Evolutionary conservation across 2,113 vertebrate genomes (phyloP), one percentile per base, ranked within the genome.

Genomic region (Megaleporinus macrocephalus): DNA sequence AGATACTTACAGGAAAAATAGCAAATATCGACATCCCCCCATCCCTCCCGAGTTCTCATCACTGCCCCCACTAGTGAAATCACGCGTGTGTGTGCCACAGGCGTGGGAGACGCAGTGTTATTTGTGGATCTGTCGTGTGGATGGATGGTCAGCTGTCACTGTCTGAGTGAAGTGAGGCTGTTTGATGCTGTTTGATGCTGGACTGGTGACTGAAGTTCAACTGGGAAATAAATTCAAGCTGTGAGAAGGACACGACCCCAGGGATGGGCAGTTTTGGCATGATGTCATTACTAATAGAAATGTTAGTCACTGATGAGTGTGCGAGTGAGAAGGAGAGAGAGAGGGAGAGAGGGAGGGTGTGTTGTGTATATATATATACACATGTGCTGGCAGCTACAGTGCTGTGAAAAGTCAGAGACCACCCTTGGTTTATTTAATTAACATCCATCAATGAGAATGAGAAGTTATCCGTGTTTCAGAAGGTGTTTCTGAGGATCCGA

Each of bases 231-330:
- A 69, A 57, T 83, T 78, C 53, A 81, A 15, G n/a, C 55, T 71
- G 81, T 78, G 79, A 82, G 68, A 78, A 84, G 86, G 84, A 66
- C 82, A 72, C 61, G 76, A 87, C 76, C 83, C 80, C 61, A 27
- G 57, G 87, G 77, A 9, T 20, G 22, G 33, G 65, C 73, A 59
- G 69, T 36, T 79, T 72, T 82, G 79, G 61, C 85, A 83, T 88
- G 84, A 91, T 86, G 87, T 92, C 91, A 91, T 84, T 77, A 76
- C 80, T 75, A 80, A 86, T 51, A 68, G 59, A 80, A 88, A 78
- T 63, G 76, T 82, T 84, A 90, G 84, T 87, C 87, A 80, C 63
- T 83, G 71, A 86, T 81, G 80, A 55, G 65, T 71, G 69, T 33
- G 80, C 1, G 49, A 51, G 49, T 16, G 49, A 51, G 15, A 51